Base-by-base conservation (phyloP, 2,888 invertebrate species). In the Ochropacha duplaris region DNA sequence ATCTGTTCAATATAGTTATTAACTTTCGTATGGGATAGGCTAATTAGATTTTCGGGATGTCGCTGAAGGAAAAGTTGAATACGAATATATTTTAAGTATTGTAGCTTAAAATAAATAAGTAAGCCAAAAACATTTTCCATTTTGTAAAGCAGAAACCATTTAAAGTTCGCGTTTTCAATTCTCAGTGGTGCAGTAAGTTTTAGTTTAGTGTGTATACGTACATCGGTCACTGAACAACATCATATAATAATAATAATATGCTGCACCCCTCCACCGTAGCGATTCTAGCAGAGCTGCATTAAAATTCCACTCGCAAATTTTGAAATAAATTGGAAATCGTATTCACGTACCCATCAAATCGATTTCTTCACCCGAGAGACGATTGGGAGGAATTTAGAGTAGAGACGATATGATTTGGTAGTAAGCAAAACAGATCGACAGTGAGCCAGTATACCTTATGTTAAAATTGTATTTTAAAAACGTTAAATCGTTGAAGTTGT, bases 301-400 rank as follows among this genome's bases (percentile, higher is more conserved):
- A 81, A 83, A 84, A 86, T 86, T 85, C 84, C 62, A 60, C 73
- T 78, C 81, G 67, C 80, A 79, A 83, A 80, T 69, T 83, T 85
- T 78, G 66, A 77, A 84, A 84, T 84, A 83, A 84, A 84, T 84
- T 80, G 81, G 68, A 74, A 81, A 79, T 79, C 75, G 78, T 70
- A 84, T 84, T 81, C 83, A 77, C 81, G 80, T 79, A 71, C 76
- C 79, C 71, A 76, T 78, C 71, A 81, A 84, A 85, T 87, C 84
- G 84, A 86, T 86, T 85, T 84, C 78, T 76, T 80, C 81, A 76
- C 76, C 74, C 76, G 70, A 58, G 70, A 75, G 74, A 72, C 75
- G 68, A 76, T 64, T 72, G 70, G 68, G 63, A 73, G 72, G 72
- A 72, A 78, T 16, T 9, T 19, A 19, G 19, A 44, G 16, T 44